A percentile compares a stretch with the other conserved stretches of the same genome.
Conservation (phyloP, 2,113 vertebrate genomes). For the Urocitellus parryii region DNA sequence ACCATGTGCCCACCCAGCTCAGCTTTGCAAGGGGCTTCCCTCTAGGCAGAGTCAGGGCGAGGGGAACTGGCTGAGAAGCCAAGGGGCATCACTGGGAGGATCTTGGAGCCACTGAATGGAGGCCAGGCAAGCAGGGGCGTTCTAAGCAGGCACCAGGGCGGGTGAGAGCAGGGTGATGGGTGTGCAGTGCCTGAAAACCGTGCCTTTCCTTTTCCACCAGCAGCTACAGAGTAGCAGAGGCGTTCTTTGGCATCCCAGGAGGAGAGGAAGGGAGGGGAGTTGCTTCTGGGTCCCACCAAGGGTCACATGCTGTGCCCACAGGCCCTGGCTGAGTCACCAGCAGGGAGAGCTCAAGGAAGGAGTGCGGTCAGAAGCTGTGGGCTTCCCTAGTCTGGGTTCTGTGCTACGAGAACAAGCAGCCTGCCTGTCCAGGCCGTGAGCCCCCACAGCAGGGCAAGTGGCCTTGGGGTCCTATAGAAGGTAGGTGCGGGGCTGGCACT, state of each 20-base stretch:
- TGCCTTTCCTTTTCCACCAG: not conserved
- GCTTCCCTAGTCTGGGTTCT: not conserved
- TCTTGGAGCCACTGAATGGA: no score
- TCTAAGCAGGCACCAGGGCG: not conserved
- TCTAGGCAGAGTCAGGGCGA: not conserved
- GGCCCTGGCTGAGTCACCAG: conserved; percentile 52
- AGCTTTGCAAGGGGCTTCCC: not conserved
- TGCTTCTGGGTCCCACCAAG: not conserved
- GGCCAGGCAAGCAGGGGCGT: no score
- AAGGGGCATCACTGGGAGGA: not conserved
- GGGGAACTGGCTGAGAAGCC: no score
- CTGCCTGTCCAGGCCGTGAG: no score
- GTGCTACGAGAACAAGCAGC: not conserved
- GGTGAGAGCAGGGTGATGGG: not conserved
- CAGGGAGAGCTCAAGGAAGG: accelerated
- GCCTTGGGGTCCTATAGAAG: no score
- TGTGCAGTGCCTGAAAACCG: not conserved
- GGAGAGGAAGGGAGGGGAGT: not conserved
- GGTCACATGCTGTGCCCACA: conserved; percentile 59
- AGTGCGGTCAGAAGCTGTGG: not conserved
- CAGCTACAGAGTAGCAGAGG: not conserved
- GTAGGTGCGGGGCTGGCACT: no score
- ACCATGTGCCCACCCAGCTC: not conserved
- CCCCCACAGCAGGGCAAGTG: no score
- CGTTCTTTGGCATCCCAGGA: not conserved